Evolutionary conservation across 2,113 vertebrate species (phyloP).

Genomic region (Cettia cetti): DNA sequence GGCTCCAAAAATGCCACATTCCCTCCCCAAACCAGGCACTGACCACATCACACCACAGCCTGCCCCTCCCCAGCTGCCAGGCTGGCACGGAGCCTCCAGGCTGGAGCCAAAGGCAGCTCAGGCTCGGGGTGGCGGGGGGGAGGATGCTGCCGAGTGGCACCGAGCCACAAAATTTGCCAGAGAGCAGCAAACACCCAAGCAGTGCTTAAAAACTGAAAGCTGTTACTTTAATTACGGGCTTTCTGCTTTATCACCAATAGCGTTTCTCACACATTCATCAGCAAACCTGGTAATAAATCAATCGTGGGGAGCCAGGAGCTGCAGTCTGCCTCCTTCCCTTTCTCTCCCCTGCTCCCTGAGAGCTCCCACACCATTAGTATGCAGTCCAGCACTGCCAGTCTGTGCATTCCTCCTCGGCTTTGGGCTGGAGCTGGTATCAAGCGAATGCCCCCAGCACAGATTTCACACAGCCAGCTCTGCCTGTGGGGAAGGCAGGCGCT

Average conservation of each 20-base stretch:
- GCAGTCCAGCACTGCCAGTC: conserved; percentile 30
- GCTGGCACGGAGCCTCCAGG: background rate
- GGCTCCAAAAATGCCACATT: background rate
- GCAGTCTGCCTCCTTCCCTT: conserved; percentile 61
- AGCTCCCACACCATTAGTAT: conserved; percentile 56
- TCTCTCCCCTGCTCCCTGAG: conserved; percentile 18
- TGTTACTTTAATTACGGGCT: conserved; percentile 72
- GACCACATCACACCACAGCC: background rate
- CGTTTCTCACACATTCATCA: conserved; percentile 71
- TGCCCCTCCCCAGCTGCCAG: background rate
- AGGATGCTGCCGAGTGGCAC: background rate
- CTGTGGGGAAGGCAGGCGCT: background rate
- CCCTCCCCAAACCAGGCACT: background rate
- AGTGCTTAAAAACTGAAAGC: conserved; percentile 68
- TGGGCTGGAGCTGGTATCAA: conserved; percentile 34
- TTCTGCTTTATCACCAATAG: conserved; percentile 65
- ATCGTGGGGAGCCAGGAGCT: conserved; percentile 67
- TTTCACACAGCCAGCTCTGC: background rate
- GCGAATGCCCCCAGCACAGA: conserved; percentile 22
- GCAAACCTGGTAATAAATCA: conserved; percentile 73
- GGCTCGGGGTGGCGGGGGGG: background rate
- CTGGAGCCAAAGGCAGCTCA: background rate
- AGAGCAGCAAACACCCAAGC: conserved; percentile 26
- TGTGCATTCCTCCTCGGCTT: conserved; percentile 30
- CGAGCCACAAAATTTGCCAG: background rate